Conservation (phyloP, 2,888 invertebrate species). For the Netelia inedita region DNA sequence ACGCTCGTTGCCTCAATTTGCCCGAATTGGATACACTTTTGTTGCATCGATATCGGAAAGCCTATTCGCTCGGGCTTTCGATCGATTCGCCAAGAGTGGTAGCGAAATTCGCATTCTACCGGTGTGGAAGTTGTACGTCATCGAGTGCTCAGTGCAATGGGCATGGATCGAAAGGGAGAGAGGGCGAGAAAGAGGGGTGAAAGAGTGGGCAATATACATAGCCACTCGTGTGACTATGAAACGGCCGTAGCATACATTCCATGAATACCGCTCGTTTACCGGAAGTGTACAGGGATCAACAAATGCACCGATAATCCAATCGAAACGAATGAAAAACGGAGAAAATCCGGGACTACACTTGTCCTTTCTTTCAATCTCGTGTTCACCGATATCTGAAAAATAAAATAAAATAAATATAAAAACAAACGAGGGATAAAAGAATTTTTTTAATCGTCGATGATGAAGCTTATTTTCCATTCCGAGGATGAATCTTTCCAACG, state of each 20-base stretch:
- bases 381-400: neutral
- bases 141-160: slow-evolving; percentile 32
- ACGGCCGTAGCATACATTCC: slow-evolving; percentile 26
- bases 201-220: slow-evolving; percentile 1
- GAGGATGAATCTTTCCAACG: neutral
- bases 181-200: neutral
- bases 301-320: slow-evolving; percentile 20
- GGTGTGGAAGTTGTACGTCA: slow-evolving; percentile 54
- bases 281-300: slow-evolving; percentile 16
- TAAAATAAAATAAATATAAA: neutral
- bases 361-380: slow-evolving; percentile 1
- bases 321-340: slow-evolving; percentile 9
- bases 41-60: slow-evolving; percentile 58
- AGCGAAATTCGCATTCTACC: slow-evolving; percentile 54
- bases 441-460: neutral
- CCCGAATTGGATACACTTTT: slow-evolving; percentile 61
- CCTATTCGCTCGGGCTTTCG: slow-evolving; percentile 34
- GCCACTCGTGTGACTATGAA: slow-evolving; percentile 31
- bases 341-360: neutral
- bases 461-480: neutral
- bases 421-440: neutral
- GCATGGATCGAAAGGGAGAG: neutral
- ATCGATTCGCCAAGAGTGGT: slow-evolving; percentile 51
- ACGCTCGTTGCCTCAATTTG: slow-evolving; percentile 61
- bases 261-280: slow-evolving; percentile 28